A percentile compares a stretch with the other conserved stretches of the same genome.
These are phyloP conservation scores for Lasioglossum pauxillum DNA, from an alignment of 2,888 invertebrate species.

Conservation along the genomic window DNA sequence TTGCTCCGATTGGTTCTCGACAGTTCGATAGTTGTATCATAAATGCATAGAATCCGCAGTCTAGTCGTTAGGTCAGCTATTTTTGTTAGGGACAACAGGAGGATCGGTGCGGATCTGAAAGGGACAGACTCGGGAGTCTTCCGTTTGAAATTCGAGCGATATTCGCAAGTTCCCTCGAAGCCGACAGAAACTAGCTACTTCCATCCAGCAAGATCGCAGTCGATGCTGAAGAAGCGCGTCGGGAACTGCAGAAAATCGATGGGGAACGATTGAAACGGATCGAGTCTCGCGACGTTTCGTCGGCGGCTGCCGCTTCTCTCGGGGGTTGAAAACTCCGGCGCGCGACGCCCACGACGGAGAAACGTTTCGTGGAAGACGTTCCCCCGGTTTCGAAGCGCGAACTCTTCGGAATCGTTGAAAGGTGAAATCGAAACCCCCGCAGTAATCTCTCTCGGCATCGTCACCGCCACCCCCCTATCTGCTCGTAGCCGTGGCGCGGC, in stretches of 20 bases:
- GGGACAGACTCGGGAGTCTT: neutral
- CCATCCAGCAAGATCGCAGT: neutral
- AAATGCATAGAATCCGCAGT: too few relatives aligned
- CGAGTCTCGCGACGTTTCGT: neutral
- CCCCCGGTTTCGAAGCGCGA: neutral
- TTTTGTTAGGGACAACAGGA: neutral
- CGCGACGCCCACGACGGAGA: neutral
- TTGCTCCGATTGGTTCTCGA: neutral
- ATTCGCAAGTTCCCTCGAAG: neutral
- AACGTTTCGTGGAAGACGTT: neutral
- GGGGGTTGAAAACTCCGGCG: neutral
- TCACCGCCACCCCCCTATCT: constrained; percentile 12
- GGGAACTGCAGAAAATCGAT: neutral
- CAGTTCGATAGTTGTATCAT: too few relatives aligned
- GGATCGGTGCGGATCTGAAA: neutral
- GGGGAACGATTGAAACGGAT: neutral
- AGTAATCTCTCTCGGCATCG: constrained; percentile 3
- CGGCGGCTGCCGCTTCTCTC: neutral
- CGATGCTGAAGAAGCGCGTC: neutral
- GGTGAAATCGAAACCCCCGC: constrained; percentile 31
- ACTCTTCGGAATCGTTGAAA: constrained; percentile 23
- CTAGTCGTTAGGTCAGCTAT: neutral
- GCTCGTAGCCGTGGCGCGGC: neutral
- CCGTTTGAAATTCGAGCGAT: too few relatives aligned
- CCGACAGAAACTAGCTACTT: neutral